These are phyloP conservation scores for Clepsis dumicolana DNA, from an alignment of 2,888 invertebrate genomes.

Conservation along the genomic window DNA sequence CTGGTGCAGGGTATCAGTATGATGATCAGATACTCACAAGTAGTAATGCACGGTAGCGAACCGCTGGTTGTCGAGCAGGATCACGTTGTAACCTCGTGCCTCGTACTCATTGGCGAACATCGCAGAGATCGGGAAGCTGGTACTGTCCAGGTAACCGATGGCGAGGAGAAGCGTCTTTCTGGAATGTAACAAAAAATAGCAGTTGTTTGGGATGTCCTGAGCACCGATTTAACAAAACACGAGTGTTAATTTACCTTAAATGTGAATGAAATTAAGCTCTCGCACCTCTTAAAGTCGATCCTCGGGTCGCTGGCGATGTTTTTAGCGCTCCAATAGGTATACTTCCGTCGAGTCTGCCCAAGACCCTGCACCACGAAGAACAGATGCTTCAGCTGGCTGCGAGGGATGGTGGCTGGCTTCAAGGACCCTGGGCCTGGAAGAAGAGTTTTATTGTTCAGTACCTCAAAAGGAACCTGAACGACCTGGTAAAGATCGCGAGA, in stretches of 20 bases:
- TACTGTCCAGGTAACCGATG: conserved; percentile 77
- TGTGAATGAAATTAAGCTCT: too few species aligned
- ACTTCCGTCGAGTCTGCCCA: conserved; percentile 64
- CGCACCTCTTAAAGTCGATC: conserved; percentile 71
- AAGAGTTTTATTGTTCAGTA: too few species aligned
- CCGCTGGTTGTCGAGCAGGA: conserved; percentile 75
- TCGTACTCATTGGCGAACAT: conserved; percentile 77
- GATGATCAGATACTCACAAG: conserved; percentile 69
- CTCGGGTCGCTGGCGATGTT: conserved; percentile 73
- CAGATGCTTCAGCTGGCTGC: conserved; percentile 71
- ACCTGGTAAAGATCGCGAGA: too few species aligned
- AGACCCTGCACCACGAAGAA: conserved; percentile 77
- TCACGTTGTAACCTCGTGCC: conserved; percentile 73
- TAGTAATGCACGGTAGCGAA: conserved; percentile 79
- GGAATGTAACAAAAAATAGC: conserved; percentile 49
- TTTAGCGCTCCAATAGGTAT: conserved; percentile 74
- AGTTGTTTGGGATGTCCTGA: too few species aligned
- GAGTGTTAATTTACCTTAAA: neutral
- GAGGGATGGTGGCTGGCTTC: conserved; percentile 71
- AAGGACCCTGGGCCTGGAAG: conserved; percentile 74
- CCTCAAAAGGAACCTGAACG: too few species aligned
- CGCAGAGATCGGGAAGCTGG: conserved; percentile 70
- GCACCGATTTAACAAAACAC: too few species aligned
- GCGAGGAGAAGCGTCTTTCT: conserved; percentile 75
- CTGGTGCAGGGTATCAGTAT: neutral